A percentile compares a stretch with the other conserved stretches of the same genome.
phyloP scores from a whole-genome alignment of 92 coral and sea anemone genomes.

The Ricordea florida region DNA sequence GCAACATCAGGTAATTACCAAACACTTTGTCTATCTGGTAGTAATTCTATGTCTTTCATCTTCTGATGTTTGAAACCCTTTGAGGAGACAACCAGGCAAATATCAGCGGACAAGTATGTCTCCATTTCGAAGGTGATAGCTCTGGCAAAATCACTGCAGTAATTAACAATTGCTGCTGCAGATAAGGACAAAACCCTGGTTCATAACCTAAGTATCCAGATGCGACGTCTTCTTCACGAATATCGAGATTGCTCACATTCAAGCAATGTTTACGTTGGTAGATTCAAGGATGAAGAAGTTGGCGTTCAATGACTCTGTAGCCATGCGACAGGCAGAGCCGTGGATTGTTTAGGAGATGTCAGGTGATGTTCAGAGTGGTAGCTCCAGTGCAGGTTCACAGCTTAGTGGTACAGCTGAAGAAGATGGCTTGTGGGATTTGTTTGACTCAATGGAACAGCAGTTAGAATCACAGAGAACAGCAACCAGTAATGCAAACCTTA shows the following conservation, averaged over 20 bases:
- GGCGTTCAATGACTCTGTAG: slow-evolving; percentile 14
- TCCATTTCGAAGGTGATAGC: slow-evolving; percentile 21
- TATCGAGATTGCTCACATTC: neutral
- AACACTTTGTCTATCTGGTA: slow-evolving; percentile 15
- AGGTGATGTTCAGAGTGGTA: neutral
- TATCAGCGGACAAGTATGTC: neutral
- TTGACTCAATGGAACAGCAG: slow-evolving; percentile 33
- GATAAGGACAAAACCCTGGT: neutral
- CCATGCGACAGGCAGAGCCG: slow-evolving; percentile 11
- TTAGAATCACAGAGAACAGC: slow-evolving; percentile 14
- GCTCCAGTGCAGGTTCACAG: neutral
- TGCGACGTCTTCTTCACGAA: slow-evolving; percentile 16
- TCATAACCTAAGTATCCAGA: slow-evolving; percentile 1
- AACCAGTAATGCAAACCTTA: slow-evolving; percentile 5
- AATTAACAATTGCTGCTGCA: neutral
- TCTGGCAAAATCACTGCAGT: slow-evolving; percentile 13
- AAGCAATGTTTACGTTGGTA: slow-evolving; percentile 18
- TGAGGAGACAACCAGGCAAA: slow-evolving; percentile 17
- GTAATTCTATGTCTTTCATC: neutral
- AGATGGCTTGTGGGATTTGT: slow-evolving; percentile 23
- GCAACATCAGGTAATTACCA: slow-evolving; percentile 44
- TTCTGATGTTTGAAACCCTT: slow-evolving; percentile 21
- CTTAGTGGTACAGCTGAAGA: neutral
- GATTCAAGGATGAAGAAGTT: slow-evolving; percentile 44
- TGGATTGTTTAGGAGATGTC: slow-evolving; percentile 13